Evolutionary conservation across 2,113 vertebrate species (phyloP).

Genomic region (Ciconia maguari): DNA sequence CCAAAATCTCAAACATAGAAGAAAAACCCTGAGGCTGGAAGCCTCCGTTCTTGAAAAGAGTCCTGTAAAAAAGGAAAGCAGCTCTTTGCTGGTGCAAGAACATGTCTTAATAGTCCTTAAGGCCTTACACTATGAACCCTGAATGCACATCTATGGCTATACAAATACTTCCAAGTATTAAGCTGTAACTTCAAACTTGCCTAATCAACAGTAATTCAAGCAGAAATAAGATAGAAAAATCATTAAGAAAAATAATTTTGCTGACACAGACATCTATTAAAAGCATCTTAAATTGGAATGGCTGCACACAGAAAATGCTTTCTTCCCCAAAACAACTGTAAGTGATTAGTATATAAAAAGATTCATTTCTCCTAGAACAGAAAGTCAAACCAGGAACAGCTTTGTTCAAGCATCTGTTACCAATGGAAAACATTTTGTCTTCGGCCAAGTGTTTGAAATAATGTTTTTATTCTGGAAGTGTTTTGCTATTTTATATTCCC

Average conservation of each 20-base stretch:
- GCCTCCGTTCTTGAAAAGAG: background rate
- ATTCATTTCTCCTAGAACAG: constrained; percentile 3
- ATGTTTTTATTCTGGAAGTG: background rate
- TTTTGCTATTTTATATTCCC: constrained; percentile 11
- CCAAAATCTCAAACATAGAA: background rate
- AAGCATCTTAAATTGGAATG: background rate
- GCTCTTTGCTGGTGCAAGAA: background rate
- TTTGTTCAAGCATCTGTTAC: constrained; percentile 33
- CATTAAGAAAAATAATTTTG: constrained; percentile 2
- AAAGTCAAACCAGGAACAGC: constrained; percentile 28
- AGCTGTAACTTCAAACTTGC: background rate
- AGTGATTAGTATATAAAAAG: constrained; percentile 33
- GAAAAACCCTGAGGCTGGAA: background rate
- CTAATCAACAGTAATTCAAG: constrained; percentile 22
- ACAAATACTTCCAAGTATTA: background rate
- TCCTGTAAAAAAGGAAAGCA: background rate
- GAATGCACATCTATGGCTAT: background rate
- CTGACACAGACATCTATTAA: background rate
- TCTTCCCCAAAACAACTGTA: background rate
- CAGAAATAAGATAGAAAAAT: constrained; percentile 39
- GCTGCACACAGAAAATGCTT: constrained; percentile 24
- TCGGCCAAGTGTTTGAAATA: constrained; percentile 40
- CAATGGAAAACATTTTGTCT: constrained; percentile 12
- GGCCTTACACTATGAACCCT: background rate
- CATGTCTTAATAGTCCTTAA: background rate